Base-by-base conservation (phyloP, 2,888 invertebrate genomes). In the Harpalus rubripes region DNA sequence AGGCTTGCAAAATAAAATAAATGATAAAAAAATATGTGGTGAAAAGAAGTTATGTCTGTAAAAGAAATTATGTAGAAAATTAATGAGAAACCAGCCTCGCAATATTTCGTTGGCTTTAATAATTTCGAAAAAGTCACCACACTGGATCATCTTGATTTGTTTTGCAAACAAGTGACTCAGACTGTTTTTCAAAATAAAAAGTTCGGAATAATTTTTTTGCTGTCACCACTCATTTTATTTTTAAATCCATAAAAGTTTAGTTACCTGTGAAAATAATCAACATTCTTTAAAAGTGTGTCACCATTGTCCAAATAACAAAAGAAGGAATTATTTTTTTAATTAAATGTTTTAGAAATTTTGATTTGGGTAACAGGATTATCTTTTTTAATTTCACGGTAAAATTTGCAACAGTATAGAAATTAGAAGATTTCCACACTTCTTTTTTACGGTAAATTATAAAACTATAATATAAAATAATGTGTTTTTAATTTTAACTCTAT, bases 151-250 rank as follows among this genome's bases (percentile, higher is more conserved):
- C 61, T 79, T 79, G 58, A 79, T 59, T 79, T 79, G 79, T 79
- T 79, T 79, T 79, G 58, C 41, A 79, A 79, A 79, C 79, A 58
- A 79, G 59, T 79, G 79, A 79, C 58, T 59, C 79, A 79, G 68
- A 41, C 58, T 58, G 44, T 44, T 52, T 52, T 76, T n/a, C 26
- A 76, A 76, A 76, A 76, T 32, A 32, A 32, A 32, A 32, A 76
- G 22, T 39, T 76, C 52, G 18, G 56, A 15, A 39, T 39, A 74
- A 39, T 39, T 68, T 68, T 59, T 74, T 74, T 74, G 44, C 44
- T 74, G 72, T 74, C 72, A 10, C 72, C 72, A 44, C 72, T 52
- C 7, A 52, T 74, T 74, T 44, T 74, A 74, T 74, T 74, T 74
- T 44, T 18, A 44, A 41, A 74, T 74, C 72, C 44, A 44, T 44